Conservation (phyloP, 2,888 invertebrate genomes). For the Xestia xanthographa region DNA sequence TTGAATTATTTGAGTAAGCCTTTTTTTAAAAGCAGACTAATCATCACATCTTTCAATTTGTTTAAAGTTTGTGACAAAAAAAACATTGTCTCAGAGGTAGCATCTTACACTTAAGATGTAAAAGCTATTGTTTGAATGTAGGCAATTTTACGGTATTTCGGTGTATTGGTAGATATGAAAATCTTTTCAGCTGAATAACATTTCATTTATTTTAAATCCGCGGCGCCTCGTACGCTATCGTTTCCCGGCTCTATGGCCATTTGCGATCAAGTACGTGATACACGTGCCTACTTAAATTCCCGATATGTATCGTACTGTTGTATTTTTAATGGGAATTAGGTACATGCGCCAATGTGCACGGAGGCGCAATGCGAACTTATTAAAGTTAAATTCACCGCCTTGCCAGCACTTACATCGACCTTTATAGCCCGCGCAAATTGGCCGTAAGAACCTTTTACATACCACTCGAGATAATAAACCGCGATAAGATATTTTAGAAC, state of each 20-base stretch:
- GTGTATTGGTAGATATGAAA: conserved; percentile 24
- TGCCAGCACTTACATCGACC: conserved; percentile 72
- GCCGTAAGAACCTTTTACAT: conserved; percentile 48
- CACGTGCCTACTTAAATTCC: conserved; percentile 56
- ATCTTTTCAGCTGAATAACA: conserved; percentile 17
- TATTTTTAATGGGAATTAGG: conserved; percentile 74
- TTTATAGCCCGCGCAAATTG: conserved; percentile 72
- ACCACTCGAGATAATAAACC: conserved; percentile 44
- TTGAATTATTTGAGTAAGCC: too few species aligned
- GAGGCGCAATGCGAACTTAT: conserved; percentile 84
- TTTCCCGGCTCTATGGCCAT: conserved; percentile 40
- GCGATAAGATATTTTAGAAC: conserved; percentile 49
- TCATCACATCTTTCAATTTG: too few species aligned
- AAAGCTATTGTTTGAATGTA: conserved; percentile 14
- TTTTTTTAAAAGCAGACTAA: too few species aligned
- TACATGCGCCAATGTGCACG: conserved; percentile 66
- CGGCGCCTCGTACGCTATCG: conserved; percentile 22
- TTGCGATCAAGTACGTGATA: conserved; percentile 50
- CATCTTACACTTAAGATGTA: not conserved
- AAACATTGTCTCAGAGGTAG: not conserved
- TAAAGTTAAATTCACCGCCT: conserved; percentile 82
- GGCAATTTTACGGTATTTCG: conserved; percentile 1
- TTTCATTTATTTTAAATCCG: conserved; percentile 54
- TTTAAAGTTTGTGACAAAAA: too few species aligned
- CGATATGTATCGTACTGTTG: conserved; percentile 66